A percentile compares a stretch with the other conserved stretches of the same genome.
These are phyloP conservation scores for Nibea albiflora DNA, from an alignment of 2,113 vertebrate species.

Conservation along the genomic window DNA sequence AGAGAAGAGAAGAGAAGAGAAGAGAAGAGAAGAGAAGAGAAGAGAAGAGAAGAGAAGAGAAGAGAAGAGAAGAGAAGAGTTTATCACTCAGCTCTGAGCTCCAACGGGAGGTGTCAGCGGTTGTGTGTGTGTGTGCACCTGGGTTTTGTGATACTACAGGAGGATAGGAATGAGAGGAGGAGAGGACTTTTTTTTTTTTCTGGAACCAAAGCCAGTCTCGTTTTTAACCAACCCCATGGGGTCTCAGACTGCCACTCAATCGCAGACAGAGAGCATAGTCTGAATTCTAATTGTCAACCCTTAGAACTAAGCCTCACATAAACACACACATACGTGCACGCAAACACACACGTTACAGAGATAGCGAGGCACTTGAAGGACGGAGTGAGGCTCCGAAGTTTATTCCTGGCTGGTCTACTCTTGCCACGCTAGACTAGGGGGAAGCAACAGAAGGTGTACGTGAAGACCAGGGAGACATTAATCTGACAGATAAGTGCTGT, in stretches of 20 bases:
- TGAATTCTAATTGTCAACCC: conserved; percentile 71
- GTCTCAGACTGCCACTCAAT: conserved; percentile 60
- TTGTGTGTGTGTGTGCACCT: conserved; percentile 36
- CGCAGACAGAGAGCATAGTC: conserved; percentile 54
- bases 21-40: background rate
- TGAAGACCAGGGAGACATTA: conserved; percentile 31
- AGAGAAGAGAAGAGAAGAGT: background rate
- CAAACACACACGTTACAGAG: background rate
- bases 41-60: background rate
- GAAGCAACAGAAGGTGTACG: background rate
- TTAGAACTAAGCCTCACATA: conserved; percentile 47
- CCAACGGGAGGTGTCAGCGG: background rate
- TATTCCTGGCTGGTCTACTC: conserved; percentile 10
- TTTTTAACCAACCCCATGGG: conserved; percentile 58
- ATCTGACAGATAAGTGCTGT: conserved; percentile 60
- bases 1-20: too few species aligned
- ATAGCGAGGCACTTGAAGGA: background rate
- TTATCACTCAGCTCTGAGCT: conserved; percentile 27
- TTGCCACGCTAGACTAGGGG: background rate
- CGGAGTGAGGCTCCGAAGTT: background rate
- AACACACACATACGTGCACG: conserved; percentile 31
- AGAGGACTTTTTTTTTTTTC: conserved; percentile 19
- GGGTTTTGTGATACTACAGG: conserved; percentile 24
- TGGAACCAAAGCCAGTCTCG: conserved; percentile 30
- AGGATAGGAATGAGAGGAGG: conserved; percentile 5